Evolutionary conservation across 2,888 invertebrate genomes (phyloP).

Genomic region (Drosophila maculinotata): DNA sequence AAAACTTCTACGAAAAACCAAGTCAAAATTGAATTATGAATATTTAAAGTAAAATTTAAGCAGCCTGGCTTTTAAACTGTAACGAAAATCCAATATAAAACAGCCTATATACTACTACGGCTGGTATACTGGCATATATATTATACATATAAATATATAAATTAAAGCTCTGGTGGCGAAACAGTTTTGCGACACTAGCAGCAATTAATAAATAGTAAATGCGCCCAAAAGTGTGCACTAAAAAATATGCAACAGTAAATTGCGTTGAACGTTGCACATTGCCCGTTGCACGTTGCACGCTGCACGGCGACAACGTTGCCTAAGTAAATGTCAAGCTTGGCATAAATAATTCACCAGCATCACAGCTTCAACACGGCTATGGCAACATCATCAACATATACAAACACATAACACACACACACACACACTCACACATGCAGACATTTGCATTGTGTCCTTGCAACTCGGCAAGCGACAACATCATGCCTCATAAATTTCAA

Average conservation of each 20-base stretch:
- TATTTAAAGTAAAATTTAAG: conserved; percentile 75
- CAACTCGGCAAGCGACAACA: conserved; percentile 50
- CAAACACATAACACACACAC: conserved; percentile 42
- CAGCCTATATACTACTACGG: not conserved
- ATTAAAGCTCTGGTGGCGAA: conserved; percentile 15
- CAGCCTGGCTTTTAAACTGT: conserved; percentile 21
- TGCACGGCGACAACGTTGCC: conserved; percentile 40
- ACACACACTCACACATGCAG: conserved; percentile 27
- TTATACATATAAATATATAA: not conserved
- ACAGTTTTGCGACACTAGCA: conserved; percentile 41
- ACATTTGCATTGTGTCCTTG: conserved; percentile 74
- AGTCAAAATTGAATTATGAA: conserved; percentile 79
- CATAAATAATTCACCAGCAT: conserved; percentile 76
- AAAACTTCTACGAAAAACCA: conserved; percentile 67
- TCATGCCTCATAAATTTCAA: conserved; percentile 77
- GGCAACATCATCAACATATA: conserved; percentile 77
- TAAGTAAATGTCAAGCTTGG: conserved; percentile 77
- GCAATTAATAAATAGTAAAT: conserved; percentile 74
- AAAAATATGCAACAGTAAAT: conserved; percentile 54
- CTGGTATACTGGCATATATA: not conserved
- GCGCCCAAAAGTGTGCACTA: conserved; percentile 59
- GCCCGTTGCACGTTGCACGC: too few relatives aligned
- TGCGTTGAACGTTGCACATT: conserved; percentile 45
- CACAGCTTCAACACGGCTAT: conserved; percentile 51
- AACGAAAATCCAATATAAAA: conserved; percentile 36